phyloP scores from a whole-genome alignment of 2,888 invertebrate genomes.

The Lysandra coridon region DNA sequence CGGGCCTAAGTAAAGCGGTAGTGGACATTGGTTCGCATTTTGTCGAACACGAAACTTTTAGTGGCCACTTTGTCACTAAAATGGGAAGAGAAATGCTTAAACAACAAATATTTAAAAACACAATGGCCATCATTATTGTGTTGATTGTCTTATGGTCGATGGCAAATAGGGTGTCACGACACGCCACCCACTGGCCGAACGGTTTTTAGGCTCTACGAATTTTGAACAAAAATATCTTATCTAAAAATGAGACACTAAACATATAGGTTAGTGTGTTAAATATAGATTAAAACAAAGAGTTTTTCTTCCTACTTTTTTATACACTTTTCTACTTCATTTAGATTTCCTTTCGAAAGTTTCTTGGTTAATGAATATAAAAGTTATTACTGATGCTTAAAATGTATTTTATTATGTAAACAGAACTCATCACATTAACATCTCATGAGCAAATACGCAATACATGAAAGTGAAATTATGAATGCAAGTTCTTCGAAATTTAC shows the following conservation, averaged over 20 bases:
- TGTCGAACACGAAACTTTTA: not conserved
- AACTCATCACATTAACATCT: not conserved
- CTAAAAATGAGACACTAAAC: not conserved
- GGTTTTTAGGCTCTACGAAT: not conserved
- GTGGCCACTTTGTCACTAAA: not conserved
- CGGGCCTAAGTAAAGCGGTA: conserved; percentile 23
- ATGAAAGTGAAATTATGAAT: conserved; percentile 3
- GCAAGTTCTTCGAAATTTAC: not conserved
- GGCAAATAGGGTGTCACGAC: not conserved
- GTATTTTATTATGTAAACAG: too few relatives aligned
- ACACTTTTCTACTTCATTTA: not conserved
- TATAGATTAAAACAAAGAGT: not conserved
- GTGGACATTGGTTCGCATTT: not conserved
- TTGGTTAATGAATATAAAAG: not conserved
- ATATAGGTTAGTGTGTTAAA: not conserved
- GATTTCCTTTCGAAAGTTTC: not conserved
- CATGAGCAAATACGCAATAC: not conserved
- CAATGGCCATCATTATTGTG: not conserved
- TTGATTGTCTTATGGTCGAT: not conserved
- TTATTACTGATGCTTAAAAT: not conserved
- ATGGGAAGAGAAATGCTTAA: not conserved
- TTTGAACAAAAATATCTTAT: not conserved
- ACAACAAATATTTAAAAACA: conserved; percentile 11
- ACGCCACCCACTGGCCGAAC: not conserved
- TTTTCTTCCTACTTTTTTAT: too few relatives aligned